Evolutionary conservation across 2,888 invertebrate genomes (phyloP), one percentile per base, ranked within the genome.

Genomic region (Stramonita haemastoma): DNA sequence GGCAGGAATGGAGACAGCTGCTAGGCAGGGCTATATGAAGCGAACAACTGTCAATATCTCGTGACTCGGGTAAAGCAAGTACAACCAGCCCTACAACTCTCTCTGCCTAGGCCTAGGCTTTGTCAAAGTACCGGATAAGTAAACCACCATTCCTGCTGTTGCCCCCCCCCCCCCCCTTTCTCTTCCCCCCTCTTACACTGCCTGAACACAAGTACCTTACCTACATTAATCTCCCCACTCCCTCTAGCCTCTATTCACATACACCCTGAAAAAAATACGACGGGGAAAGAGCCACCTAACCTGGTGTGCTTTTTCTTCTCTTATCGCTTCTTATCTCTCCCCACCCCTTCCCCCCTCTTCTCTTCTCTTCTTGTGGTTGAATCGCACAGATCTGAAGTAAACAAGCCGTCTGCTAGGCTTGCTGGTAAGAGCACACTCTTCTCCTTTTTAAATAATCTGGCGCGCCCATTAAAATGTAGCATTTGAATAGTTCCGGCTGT

Each of bases 401-500:
- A 73, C 73, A n/a, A 26, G 73, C 26, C 73, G n/a, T n/a, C 29
- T 4, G 26, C n/a, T 26, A n/a, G 26, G 13, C 26, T 13, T 73
- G 22, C n/a, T 13, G 1, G 4, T 73, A 5, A 13, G 13, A 11
- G 73, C n/a, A 11, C n/a, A n/a, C n/a, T 73, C 5, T 26, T 26
- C n/a, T 26, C 6, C 26, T 26, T 13, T 73, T 4, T 26, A 11
- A 26, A n/a, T 73, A 26, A n/a, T n/a, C n/a, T n/a, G n/a, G 73
- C n/a, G 73, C 73, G 73, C 73, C 73, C 73, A 73, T n/a, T n/a
- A 66, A 66, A 60, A 66, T 5, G 19, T 19, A 66, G 73, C 26
- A 26, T 73, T 73, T 73, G 73, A 73, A 26, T 73, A 73, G 73
- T 73, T 73, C 73, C 73, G 73, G 73, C 73, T 73, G 26, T 73